Base-by-base conservation (phyloP, 2,888 invertebrate genomes). In the Rhagonycha fulva region DNA sequence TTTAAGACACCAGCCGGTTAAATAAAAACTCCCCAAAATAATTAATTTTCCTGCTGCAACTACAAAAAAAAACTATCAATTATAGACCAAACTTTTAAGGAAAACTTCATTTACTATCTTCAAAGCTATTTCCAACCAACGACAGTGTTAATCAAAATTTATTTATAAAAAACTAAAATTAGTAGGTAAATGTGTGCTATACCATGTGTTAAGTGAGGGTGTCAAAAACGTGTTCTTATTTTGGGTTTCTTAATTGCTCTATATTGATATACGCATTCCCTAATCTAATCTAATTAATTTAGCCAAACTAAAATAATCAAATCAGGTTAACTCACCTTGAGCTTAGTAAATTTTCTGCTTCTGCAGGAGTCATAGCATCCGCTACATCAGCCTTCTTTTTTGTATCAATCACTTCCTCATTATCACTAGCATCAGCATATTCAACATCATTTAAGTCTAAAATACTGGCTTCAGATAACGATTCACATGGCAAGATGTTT, bases 321-420 rank as follows among this genome's bases (percentile, higher is more conserved):
- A n/a, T n/a, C n/a, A n/a, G 28, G 11, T 28, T 14, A 32, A 88
- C 89, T 89, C 87, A 95, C 96, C 95, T 94, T 84, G 94, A 93
- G 88, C 96, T 96, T 84, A 96, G 91, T 85, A 96, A 89, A 89
- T 94, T 93, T 87, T 96, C 95, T 12, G 96, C 96, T 88, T 96
- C 96, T 84, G 95, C 95, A 72, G 95, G 93, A 81, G 96, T 96
- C 96, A 94, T 94, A 61, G 88, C 88, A 84, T 91, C 90, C 47
- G 90, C 89, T 81, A 89, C 87, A 80, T 87, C 87, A 78, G 86
- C 85, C 19, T 78, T 85, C 84, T 76, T 82, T 79, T 78, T 85
- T 73, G 80, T 84, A 82, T 74, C 84, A 81, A 78, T 80, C 80
- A 12, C 82, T 30, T 81, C 88, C 78, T 90, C 90, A 71, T 88